Conservation (phyloP, 2,113 vertebrate genomes). For the Prochilodus magdalenae region DNA sequence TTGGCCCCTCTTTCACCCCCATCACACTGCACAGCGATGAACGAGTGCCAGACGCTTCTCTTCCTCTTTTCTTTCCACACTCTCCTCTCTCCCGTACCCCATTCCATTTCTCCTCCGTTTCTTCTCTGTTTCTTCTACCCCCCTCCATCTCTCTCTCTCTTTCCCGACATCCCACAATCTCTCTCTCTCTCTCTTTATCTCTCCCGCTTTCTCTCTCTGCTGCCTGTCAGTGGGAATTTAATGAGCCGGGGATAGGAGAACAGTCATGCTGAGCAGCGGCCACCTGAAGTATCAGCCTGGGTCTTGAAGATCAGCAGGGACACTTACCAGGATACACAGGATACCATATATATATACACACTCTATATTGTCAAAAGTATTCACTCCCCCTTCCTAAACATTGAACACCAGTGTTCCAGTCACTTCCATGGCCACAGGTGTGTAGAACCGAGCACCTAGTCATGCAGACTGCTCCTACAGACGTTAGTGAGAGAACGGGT, state of each 20-base stretch:
- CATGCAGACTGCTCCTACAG: too few species aligned
- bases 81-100: neutral
- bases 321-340: too few species aligned
- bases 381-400: too few species aligned
- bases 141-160: neutral
- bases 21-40: neutral
- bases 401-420: too few species aligned
- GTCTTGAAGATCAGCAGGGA: neutral
- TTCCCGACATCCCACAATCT: too few species aligned
- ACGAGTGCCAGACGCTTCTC: neutral
- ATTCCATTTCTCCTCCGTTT: neutral
- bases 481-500: too few species aligned
- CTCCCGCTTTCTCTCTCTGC: neutral
- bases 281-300: neutral
- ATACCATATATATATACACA: too few species aligned
- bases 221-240: neutral
- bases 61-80: neutral
- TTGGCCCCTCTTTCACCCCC: neutral
- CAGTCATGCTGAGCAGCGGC: neutral
- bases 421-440: too few species aligned
- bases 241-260: neutral
- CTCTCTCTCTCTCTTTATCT: too few species aligned
- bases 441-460: too few species aligned
- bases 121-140: neutral
- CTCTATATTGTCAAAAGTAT: too few species aligned